Percentiles rank a stretch among this genome's conserved stretches.
These are phyloP conservation scores for Ennomos quercinarius DNA, from an alignment of 2,888 invertebrate genomes.

Conservation along the genomic window DNA sequence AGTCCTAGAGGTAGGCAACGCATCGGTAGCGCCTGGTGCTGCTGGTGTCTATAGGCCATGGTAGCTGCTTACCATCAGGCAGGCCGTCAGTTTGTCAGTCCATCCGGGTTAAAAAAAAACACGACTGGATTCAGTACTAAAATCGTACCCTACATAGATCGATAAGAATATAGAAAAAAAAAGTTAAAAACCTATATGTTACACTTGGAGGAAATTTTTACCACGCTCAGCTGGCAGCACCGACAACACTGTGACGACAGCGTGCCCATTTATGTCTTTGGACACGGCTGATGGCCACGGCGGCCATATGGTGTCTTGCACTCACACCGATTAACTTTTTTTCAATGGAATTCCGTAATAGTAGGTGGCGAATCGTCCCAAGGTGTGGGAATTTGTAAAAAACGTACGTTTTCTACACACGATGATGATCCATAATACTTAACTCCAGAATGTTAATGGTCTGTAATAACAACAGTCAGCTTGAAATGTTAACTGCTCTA, in stretches of 20 bases:
- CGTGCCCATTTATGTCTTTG: constrained; percentile 84
- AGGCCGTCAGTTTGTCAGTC: too few relatives aligned
- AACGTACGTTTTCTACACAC: constrained; percentile 15
- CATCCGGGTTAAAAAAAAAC: too few relatives aligned
- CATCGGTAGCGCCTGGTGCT: too few relatives aligned
- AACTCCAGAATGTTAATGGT: constrained; percentile 13
- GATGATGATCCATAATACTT: constrained; percentile 8
- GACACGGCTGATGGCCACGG: constrained; percentile 78
- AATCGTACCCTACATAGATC: too few relatives aligned
- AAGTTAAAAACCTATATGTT: neutral
- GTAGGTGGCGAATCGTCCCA: constrained; percentile 58
- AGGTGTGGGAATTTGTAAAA: constrained; percentile 61
- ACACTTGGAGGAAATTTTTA: neutral
- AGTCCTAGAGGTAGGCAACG: too few relatives aligned
- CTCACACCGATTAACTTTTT: constrained; percentile 63
- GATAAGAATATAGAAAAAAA: too few relatives aligned
- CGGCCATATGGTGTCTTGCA: constrained; percentile 79
- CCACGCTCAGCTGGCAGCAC: constrained; percentile 16
- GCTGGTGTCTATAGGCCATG: too few relatives aligned
- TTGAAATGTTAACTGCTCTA: constrained; percentile 1
- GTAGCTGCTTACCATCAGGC: too few relatives aligned
- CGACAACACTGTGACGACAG: constrained; percentile 78
- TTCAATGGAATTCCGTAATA: constrained; percentile 71
- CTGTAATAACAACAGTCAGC: constrained; percentile 18
- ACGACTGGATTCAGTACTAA: too few relatives aligned